Evolutionary conservation across 2,888 invertebrate genomes (phyloP).

Genomic region (Torymus aiolomorphi): DNA sequence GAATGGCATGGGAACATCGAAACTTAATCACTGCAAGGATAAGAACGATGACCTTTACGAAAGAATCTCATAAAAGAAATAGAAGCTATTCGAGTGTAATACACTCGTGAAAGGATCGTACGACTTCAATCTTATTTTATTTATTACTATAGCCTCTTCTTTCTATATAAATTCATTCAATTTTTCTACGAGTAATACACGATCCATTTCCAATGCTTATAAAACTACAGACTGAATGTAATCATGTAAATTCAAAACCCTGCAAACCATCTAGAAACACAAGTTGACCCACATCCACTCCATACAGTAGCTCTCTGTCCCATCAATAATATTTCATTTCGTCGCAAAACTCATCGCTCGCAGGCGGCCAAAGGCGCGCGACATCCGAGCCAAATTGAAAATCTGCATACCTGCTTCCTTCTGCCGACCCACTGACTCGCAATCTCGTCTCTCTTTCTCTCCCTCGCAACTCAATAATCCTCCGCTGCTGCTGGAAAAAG

Average conservation of each 20-base stretch:
- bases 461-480: background rate
- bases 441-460: background rate
- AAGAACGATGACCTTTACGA: background rate
- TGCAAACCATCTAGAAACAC: no score
- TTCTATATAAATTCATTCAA: no score
- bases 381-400: conserved; percentile 35
- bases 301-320: background rate
- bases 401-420: conserved; percentile 8
- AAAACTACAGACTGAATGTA: no score
- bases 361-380: background rate
- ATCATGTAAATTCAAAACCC: no score
- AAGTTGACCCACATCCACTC: no score
- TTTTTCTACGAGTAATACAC: no score
- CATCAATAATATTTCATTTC: background rate
- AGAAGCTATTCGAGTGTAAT: background rate
- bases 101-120: background rate
- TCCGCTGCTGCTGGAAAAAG: background rate
- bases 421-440: background rate
- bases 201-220: no score
- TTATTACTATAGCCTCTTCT: no score
- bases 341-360: no score
- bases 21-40: conserved; percentile 10
- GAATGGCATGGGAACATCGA: background rate
- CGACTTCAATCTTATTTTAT: no score
- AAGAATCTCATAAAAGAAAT: background rate